These are phyloP conservation scores for Drosophila azteca DNA, from an alignment of 1,140 invertebrate genomes.

Conservation along the genomic window DNA sequence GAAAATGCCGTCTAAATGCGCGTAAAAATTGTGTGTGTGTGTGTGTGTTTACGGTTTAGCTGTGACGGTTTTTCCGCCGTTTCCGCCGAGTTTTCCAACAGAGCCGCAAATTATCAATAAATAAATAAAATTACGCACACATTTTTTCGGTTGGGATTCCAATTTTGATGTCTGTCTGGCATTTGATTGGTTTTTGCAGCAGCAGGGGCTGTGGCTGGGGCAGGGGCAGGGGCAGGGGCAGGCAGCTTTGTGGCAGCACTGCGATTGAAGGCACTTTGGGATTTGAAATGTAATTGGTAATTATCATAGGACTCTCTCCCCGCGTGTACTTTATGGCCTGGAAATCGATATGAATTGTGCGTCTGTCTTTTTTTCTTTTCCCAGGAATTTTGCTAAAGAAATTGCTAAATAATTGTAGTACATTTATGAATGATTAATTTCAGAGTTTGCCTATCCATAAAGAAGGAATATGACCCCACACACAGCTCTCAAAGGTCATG, in stretches of 20 bases:
- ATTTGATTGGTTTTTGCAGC: constrained; percentile 69
- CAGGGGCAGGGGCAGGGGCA: not conserved
- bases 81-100: constrained; percentile 45
- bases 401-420: too few relatives aligned
- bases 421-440: too few relatives aligned
- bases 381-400: too few relatives aligned
- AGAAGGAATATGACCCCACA: not conserved
- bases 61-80: constrained; percentile 8
- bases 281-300: constrained; percentile 51
- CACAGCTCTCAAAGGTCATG: not conserved
- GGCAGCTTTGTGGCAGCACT: not conserved
- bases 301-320: constrained; percentile 9
- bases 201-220: not conserved
- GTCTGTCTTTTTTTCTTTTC: too few relatives aligned
- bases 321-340: too few relatives aligned
- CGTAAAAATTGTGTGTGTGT: constrained; percentile 69
- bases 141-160: constrained; percentile 11
- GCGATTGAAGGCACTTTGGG: constrained; percentile 17
- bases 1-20: constrained; percentile 72
- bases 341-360: constrained; percentile 9
- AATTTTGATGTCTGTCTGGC: constrained; percentile 46
- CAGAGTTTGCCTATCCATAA: not conserved
- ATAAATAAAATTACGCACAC: constrained; percentile 78
- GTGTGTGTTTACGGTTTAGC: constrained; percentile 21
- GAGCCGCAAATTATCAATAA: constrained; percentile 78